A percentile compares a stretch with the other conserved stretches of the same genome.
Evolutionary conservation across 2,113 vertebrate genomes (phyloP).

Genomic region (Sarotherodon lohbergeri): DNA sequence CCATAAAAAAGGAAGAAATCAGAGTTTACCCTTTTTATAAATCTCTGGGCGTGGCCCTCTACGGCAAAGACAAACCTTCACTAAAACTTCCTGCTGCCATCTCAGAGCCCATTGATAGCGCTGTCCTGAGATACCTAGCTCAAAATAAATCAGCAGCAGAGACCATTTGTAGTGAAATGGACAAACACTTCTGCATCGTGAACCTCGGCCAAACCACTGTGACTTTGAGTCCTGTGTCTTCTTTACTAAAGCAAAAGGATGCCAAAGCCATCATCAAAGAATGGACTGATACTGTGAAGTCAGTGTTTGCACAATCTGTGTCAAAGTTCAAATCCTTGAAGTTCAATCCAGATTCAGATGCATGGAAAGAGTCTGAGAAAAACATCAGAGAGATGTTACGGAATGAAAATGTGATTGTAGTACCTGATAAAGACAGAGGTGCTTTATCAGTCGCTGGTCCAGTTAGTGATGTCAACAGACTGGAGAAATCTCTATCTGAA

Average conservation of each 20-base stretch:
- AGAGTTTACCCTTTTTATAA: conserved; percentile 80
- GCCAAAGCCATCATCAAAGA: conserved; percentile 56
- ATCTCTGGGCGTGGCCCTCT: conserved; percentile 77
- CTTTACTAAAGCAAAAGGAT: conserved; percentile 65
- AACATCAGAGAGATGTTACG: conserved; percentile 23
- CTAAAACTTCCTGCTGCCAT: conserved; percentile 74
- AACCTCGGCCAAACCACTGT: conserved; percentile 39
- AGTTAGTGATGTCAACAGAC: conserved; percentile 52
- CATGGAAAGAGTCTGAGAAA: conserved; percentile 69
- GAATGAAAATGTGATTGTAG: conserved; percentile 53
- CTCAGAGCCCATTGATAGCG: conserved; percentile 54
- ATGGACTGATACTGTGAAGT: conserved; percentile 71
- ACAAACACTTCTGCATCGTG: conserved; percentile 61
- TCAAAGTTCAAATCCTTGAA: conserved; percentile 65
- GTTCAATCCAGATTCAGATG: conserved; percentile 35
- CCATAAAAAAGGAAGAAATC: conserved; percentile 62
- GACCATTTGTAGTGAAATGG: conserved; percentile 64
- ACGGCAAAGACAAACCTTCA: conserved; percentile 77
- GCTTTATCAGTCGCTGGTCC: conserved; percentile 71
- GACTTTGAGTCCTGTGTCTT: conserved; percentile 62
- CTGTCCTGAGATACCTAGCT: conserved; percentile 73
- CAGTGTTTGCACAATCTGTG: conserved; percentile 55
- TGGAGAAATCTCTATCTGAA: conserved; percentile 37
- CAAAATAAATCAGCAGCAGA: conserved; percentile 36
- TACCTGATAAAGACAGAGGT: conserved; percentile 32